Evolutionary conservation across 2,888 invertebrate species (phyloP), one percentile per base, ranked within the genome.

Genomic region (Epinotia ramella): DNA sequence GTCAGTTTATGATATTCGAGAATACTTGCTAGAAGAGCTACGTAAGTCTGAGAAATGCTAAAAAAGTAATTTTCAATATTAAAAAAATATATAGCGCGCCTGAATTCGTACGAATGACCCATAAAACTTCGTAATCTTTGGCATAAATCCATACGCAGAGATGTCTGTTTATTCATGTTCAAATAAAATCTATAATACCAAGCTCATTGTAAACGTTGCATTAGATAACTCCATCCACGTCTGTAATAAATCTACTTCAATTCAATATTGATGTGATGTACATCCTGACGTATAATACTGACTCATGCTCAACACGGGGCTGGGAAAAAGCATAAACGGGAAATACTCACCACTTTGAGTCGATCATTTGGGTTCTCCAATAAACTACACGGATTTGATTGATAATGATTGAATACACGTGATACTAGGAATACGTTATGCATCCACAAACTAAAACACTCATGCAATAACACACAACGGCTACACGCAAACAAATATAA

Each of bases 401-500:
- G 33, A 66, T 53, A 53, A 6, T 72, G 63, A 62, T 62, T 72
- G 66, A 56, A 44, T 18, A 66, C 59, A 66, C 20, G 65, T 53
- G 7, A 24, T 62, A 72, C 53, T 44, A 67, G 62, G 67, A 64
- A 71, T 68, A 73, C n/a, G 76, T 65, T 64, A 78, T 76, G 74
- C 56, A 66, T 60, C 66, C 70, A 69, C 66, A 78, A 78, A 75
- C n/a, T 69, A 63, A 77, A 79, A 88, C 83, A 87, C 82, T 80
- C 91, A 91, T 91, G 91, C 89, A 88, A 86, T 83, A 83, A 83
- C 82, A 86, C 84, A 86, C 82, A 82, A 77, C 80, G 80, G 77
- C 80, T 80, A 68, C 56, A 33, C 56, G 59, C 46, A 68, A 69
- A 57, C 28, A 18, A 49, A 56, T 57, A 73, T 64, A 56, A 77